Conservation (phyloP, 2,797 vertebrate genomes). For the Gallinago stenura region DNA sequence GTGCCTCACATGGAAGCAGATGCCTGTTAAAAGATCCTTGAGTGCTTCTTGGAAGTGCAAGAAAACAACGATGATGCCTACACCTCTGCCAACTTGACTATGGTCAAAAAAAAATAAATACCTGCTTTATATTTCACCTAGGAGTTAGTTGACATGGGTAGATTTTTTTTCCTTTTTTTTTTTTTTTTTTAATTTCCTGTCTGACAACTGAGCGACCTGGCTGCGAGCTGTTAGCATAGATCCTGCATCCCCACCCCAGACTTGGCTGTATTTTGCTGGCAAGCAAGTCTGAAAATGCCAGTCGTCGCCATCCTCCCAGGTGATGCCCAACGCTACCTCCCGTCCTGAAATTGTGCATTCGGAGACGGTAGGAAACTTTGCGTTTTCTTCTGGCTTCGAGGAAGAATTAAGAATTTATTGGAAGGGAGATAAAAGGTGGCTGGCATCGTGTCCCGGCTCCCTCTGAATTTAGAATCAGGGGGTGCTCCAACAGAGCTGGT, state of each 20-base stretch:
- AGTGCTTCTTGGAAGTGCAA: not conserved
- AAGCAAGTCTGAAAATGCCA: not conserved
- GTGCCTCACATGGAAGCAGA: rapidly evolving
- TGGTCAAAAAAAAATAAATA: not conserved
- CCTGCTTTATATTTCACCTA: not conserved
- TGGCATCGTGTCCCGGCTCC: not conserved
- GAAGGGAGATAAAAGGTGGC: not conserved
- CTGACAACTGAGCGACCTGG: not conserved
- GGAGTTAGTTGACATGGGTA: rapidly evolving
- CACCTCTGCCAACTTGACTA: rapidly evolving
- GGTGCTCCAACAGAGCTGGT: not conserved
- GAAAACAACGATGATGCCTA: not conserved
- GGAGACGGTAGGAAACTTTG: not conserved
- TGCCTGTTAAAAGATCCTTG: not conserved
- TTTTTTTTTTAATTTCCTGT: not conserved
- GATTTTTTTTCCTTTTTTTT: not conserved
- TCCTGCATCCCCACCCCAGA: not conserved
- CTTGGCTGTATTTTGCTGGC: conserved; percentile 8
- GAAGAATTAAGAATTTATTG: not conserved
- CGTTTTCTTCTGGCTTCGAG: not conserved
- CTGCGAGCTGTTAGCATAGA: not conserved
- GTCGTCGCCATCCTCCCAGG: not conserved
- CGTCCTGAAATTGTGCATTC: not conserved
- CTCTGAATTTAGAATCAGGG: not conserved
- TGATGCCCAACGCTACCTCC: not conserved